Base-by-base conservation (phyloP, 2,797 vertebrate species). In the Microcaecilia unicolor region DNA sequence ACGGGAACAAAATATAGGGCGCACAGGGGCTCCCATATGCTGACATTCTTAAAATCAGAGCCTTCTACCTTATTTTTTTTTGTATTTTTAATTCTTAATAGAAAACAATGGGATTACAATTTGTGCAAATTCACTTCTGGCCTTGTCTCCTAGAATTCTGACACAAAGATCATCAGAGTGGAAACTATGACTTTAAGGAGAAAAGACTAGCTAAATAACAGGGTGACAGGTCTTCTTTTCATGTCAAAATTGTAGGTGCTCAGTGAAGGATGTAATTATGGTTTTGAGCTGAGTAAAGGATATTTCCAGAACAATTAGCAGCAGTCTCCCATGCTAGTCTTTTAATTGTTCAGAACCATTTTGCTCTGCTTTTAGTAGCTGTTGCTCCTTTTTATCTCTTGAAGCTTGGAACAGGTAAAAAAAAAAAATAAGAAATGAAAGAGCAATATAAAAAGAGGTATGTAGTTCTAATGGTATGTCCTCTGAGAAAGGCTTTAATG, bases 181-280 rank as follows among this genome's bases (percentile, higher is more conserved):
- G 26, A 64, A 50, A 61, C 37, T 27, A 36, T 55, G 39, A 29
- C 27, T 66, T 30, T 29, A 38, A 39, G 44, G 67, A 19, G 31
- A 45, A 68, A 37, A 25, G 37, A n/a, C 29, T 27, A 24, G 18
- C 28, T 59, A 46, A 36, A 51, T 35, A 54, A 11, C 47, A 24
- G 18, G 35, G 36, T 38, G 42, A 25, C 44, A 39, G 46, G 28
- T 52, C 62, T 59, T 54, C 43, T 55, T 64, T 21, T 60, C 51
- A 52, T 42, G 51, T 55, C 41, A 32, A 58, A 64, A 64, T 64
- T 60, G 51, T 28, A 61, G 34, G 18, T 45, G 37, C 44, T 59
- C 64, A 54, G 29, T 35, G 3, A 31, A 48, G 37, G 57, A 45
- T 64, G 45, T 66, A 63, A 68, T 71, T 64, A 67, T 55, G n/a